Percentiles rank a stretch among this genome's conserved stretches.
phyloP scores from a whole-genome alignment of 2,113 vertebrate genomes.

The Gasterosteus aculeatus region DNA sequence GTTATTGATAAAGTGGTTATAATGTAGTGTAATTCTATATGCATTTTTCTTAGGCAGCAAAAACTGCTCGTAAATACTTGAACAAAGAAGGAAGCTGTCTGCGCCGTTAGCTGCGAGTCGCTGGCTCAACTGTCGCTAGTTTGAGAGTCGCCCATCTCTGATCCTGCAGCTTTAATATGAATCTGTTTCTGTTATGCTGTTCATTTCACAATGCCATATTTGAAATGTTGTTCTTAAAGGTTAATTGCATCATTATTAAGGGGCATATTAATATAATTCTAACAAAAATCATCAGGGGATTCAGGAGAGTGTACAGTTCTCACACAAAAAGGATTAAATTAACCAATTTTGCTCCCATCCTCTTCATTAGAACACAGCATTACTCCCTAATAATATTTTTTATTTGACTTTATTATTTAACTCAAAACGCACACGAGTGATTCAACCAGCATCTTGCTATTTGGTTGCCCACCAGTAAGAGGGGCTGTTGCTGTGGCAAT shows the following conservation, averaged over 20 bases:
- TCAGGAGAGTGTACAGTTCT: neutral
- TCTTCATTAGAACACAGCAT: neutral
- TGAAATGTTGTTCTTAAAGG: neutral
- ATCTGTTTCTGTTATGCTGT: neutral
- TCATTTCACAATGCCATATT: neutral
- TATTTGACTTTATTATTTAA: neutral
- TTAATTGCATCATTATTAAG: neutral
- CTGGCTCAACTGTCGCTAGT: neutral
- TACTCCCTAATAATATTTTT: neutral
- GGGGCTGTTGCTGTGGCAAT: slow-evolving; percentile 62
- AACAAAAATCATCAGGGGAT: no score
- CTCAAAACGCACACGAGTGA: neutral
- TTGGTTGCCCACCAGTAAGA: slow-evolving; percentile 60
- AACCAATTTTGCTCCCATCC: neutral
- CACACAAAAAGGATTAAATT: neutral
- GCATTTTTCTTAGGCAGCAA: neutral
- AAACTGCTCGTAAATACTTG: neutral
- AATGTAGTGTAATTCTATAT: neutral
- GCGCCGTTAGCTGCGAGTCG: no score
- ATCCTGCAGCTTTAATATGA: neutral
- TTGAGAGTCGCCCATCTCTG: neutral
- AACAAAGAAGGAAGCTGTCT: no score
- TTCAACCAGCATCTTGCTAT: slow-evolving; percentile 5
- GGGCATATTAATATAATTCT: neutral
- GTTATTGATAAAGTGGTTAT: neutral